Evolutionary conservation across 35 echinoderm and acorn worm species (phyloP), one percentile per base, ranked within the genome.

Genomic region (Apostichopus californicus): DNA sequence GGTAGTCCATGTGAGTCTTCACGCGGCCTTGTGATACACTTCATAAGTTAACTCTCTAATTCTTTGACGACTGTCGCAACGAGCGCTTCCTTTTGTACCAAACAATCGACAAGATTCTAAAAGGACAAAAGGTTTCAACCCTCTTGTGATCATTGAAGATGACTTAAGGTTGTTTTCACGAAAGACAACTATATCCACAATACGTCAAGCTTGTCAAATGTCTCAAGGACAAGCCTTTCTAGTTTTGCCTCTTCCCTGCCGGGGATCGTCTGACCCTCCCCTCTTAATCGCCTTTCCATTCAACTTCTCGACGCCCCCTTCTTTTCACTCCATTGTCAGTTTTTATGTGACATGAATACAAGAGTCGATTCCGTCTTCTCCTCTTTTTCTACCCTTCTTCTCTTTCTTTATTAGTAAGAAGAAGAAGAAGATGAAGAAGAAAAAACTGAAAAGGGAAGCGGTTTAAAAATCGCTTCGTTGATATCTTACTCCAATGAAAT

Each of bases 161-260:
- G 80, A 83, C 80, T 83, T 83, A 83, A 24, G 80, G 25, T 55
- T 34, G 52, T 83, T 83, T 83, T 56, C 80, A 15, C 34, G 34
- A 46, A 46, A 46, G 34, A 46, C 34, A 46, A 46, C 34, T 46
- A 46, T 46, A 46, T 46, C 34, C 34, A 46, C 34, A 46, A 46
- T 46, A 83, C 80, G 46, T 83, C 46, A 83, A 56, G 46, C 80
- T 56, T 56, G 80, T 83, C 80, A 83, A 83, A 83, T 83, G 80
- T 83, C 80, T 83, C 80, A 83, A 83, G 80, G 80, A 25, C n/a
- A 83, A 56, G 10, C 46, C 17, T 55, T 55, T 83, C 55, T 18
- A 54, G 26, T 55, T 56, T 46, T 83, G 80, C 80, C 80, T 83
- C 80, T 83, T 83, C 80, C 24, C 80, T 56, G 80, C 80, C 80